These are phyloP conservation scores for Polypterus bichir DNA, from an alignment of 2,113 vertebrate genomes.

Conservation along the genomic window DNA sequence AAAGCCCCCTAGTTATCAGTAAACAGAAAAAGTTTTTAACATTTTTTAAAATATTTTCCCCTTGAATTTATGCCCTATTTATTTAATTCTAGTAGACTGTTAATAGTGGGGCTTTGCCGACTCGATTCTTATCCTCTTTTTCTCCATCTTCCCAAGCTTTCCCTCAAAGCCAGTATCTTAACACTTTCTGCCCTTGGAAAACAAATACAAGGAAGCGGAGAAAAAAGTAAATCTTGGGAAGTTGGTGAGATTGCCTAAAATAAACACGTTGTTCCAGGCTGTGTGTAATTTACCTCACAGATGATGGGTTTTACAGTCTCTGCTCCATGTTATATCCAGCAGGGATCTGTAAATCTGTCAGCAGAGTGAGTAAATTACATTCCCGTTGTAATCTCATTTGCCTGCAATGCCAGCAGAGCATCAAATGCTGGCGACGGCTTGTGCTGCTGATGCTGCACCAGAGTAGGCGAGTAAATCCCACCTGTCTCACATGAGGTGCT, in stretches of 20 bases:
- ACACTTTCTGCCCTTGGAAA: no score
- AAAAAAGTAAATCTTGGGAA: not conserved
- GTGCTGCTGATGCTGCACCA: conserved; percentile 20
- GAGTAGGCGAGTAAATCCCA: conserved; percentile 42
- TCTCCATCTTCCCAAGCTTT: no score
- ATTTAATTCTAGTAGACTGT: no score
- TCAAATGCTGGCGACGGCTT: conserved; percentile 35
- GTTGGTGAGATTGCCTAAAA: conserved; percentile 41
- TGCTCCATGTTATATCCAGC: conserved; percentile 40
- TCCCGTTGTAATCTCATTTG: conserved; percentile 54
- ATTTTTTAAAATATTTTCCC: no score
- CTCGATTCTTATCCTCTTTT: no score
- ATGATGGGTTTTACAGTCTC: conserved; percentile 57
- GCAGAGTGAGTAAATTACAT: conserved; percentile 45
- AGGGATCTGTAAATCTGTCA: conserved; percentile 60
- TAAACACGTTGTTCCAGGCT: conserved; percentile 50
- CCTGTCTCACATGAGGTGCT: conserved; percentile 44
- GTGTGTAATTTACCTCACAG: conserved; percentile 52
- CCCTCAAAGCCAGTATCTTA: no score
- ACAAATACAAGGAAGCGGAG: no score
- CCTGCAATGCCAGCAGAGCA: conserved; percentile 47
- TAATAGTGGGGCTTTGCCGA: no score
- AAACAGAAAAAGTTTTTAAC: no score
- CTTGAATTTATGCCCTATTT: no score
- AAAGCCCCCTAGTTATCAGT: no score